These are phyloP conservation scores for Ormyrus pomaceus DNA, from an alignment of 2,888 invertebrate genomes.

Conservation along the genomic window DNA sequence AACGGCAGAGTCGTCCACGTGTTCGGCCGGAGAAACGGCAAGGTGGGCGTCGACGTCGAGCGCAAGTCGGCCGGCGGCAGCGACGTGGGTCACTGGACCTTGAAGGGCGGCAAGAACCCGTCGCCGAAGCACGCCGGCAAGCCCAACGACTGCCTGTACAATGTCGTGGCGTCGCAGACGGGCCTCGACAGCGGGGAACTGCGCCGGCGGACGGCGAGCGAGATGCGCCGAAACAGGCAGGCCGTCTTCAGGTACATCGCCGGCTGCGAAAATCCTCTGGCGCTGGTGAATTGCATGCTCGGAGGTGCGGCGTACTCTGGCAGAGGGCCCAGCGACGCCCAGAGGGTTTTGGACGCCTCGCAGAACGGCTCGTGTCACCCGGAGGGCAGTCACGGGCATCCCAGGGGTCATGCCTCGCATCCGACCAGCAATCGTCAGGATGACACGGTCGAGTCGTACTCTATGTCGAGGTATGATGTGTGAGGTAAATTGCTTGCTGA, in stretches of 20 bases:
- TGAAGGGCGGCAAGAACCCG: conserved; percentile 18
- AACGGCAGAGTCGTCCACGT: background rate
- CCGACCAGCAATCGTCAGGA: conserved; percentile 48
- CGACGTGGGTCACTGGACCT: conserved; percentile 28
- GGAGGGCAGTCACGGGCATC: conserved; percentile 59
- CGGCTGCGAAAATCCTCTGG: background rate
- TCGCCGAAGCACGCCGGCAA: background rate
- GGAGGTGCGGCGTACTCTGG: conserved; percentile 66
- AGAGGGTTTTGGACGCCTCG: conserved; percentile 60
- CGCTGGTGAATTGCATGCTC: conserved; percentile 51
- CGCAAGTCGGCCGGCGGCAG: background rate
- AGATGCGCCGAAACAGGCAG: conserved; percentile 42
- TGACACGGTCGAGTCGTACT: conserved; percentile 65
- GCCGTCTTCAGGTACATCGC: background rate
- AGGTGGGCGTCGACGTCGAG: conserved; percentile 7
- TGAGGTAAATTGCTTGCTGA: background rate
- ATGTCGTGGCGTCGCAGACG: conserved; percentile 61
- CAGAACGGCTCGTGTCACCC: conserved; percentile 59
- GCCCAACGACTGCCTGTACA: conserved; percentile 65
- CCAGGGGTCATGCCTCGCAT: conserved; percentile 65
- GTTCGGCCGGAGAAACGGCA: conserved; percentile 9
- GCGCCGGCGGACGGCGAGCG: conserved; percentile 44
- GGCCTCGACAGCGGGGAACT: conserved; percentile 49
- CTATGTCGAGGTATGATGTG: conserved; percentile 46
- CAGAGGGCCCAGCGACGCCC: conserved; percentile 55